These are phyloP conservation scores for Ceyx margarethae DNA, from an alignment of 2,113 vertebrate genomes.

Conservation along the genomic window DNA sequence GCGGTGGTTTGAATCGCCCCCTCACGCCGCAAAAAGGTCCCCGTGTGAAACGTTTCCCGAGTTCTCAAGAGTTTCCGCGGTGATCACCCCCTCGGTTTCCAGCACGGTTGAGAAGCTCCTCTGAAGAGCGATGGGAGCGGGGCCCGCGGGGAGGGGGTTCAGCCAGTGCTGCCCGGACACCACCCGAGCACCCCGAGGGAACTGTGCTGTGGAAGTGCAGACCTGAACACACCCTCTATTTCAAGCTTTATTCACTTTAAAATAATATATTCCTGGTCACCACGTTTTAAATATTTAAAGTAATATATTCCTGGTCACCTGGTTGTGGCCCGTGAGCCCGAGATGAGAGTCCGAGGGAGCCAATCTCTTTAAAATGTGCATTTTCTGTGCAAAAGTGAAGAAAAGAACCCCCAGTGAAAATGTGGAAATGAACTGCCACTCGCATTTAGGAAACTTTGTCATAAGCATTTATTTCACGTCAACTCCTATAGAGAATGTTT, in stretches of 20 bases:
- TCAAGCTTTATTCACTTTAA: neutral
- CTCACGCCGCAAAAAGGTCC: fast-evolving
- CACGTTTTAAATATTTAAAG: neutral
- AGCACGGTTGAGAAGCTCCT: no score
- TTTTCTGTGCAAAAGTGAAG: neutral
- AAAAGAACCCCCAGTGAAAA: neutral
- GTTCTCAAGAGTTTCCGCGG: neutral
- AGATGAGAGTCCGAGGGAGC: neutral
- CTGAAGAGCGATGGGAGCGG: fast-evolving
- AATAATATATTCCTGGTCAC: neutral
- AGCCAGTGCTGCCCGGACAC: fast-evolving
- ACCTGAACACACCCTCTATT: fast-evolving
- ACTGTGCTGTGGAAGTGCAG: fast-evolving
- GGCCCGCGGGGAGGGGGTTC: fast-evolving
- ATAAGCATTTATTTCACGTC: constrained; percentile 31
- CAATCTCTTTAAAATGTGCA: fast-evolving
- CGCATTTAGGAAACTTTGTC: constrained; percentile 20
- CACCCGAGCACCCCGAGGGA: neutral
- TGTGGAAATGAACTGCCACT: neutral
- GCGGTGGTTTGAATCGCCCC: neutral
- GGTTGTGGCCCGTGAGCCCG: no score
- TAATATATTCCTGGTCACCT: fast-evolving
- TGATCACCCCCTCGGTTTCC: neutral
- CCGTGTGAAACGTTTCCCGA: neutral
- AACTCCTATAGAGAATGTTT: neutral